Evolutionary conservation across 2,797 vertebrate species (phyloP).

Genomic region (Pampus argenteus): DNA sequence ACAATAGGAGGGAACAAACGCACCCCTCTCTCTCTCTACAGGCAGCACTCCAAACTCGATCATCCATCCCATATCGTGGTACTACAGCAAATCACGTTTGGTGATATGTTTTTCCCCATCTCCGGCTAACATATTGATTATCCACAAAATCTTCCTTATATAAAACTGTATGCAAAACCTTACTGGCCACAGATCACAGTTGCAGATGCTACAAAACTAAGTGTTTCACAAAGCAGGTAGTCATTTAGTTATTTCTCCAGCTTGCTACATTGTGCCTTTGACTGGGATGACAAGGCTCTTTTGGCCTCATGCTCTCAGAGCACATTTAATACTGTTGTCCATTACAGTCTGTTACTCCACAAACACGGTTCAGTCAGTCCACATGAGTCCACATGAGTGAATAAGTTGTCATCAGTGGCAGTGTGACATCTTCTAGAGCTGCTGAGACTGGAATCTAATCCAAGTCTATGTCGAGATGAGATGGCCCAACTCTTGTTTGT

Average conservation of each 20-base stretch:
- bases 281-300: conserved; percentile 15
- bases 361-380: conserved; percentile 9
- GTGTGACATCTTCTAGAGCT: conserved; percentile 2
- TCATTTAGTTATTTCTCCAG: neutral
- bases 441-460: neutral
- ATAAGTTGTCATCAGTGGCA: conserved; percentile 21
- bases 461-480: neutral
- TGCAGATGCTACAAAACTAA: neutral
- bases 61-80: neutral
- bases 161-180: no score
- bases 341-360: conserved; percentile 18
- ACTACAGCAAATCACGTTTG: neutral
- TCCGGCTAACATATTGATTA: neutral
- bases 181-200: neutral
- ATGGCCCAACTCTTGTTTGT: neutral
- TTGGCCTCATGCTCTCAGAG: neutral
- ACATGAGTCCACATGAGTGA: neutral
- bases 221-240: conserved; percentile 8
- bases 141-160: neutral
- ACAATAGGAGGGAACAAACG: no score
- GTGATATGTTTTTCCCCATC: neutral
- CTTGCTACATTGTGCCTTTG: conserved; percentile 5
- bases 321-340: conserved; percentile 9
- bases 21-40: no score
- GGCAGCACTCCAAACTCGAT: no score